Percentiles rank a stretch among this genome's conserved stretches.
Evolutionary conservation across 2,113 vertebrate genomes (phyloP).

Genomic region (Scartelaos histophorus): DNA sequence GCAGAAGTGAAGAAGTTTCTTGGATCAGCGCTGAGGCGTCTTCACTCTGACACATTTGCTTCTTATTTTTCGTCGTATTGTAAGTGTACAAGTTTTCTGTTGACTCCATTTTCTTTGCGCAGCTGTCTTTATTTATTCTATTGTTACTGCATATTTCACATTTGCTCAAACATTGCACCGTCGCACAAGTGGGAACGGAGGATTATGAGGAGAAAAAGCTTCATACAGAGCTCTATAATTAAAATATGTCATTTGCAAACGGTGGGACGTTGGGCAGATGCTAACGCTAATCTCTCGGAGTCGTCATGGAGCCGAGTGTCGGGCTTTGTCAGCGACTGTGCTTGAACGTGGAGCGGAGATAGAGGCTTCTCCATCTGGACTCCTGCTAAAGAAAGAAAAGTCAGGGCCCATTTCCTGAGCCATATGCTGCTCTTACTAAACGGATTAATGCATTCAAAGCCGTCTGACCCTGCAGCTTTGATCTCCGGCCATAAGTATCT

Average conservation of each 20-base stretch:
- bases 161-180: background rate
- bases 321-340: constrained; percentile 3
- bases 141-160: background rate
- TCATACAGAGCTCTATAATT: background rate
- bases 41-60: too few relatives aligned
- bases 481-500: constrained; percentile 27
- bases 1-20: too few relatives aligned
- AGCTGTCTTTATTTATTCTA: too few relatives aligned
- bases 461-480: constrained; percentile 40
- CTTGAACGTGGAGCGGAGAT: constrained; percentile 19
- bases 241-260: background rate
- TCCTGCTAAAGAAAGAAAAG: constrained; percentile 41
- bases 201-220: background rate
- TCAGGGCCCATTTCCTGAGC: constrained; percentile 53
- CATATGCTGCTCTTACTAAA: constrained; percentile 40
- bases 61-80: background rate
- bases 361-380: constrained; percentile 20
- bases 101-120: background rate
- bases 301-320: constrained; percentile 15
- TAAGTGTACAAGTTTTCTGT: background rate
- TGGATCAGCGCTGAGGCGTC: too few relatives aligned
- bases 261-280: constrained; percentile 17
- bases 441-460: constrained; percentile 42
- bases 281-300: constrained; percentile 11
- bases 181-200: background rate